Evolutionary conservation across 53 echinoderm and acorn worm species (phyloP).

Genomic region (Stichopus horrens): DNA sequence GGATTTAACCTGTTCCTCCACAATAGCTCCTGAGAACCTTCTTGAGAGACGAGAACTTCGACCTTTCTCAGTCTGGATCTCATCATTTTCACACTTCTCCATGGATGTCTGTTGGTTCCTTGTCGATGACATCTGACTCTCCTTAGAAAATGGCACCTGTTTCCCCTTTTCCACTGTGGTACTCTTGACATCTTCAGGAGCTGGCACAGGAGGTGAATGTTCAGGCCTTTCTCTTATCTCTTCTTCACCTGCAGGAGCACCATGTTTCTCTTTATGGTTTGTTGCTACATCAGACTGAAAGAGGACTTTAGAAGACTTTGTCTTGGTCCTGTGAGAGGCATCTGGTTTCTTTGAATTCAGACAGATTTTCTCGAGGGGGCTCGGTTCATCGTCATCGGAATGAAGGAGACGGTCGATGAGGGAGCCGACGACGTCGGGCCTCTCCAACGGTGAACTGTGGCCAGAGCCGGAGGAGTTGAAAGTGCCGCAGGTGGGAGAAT

Average conservation of each 20-base stretch:
- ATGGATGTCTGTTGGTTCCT: too few relatives aligned
- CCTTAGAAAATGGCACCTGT: too few relatives aligned
- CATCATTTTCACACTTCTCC: too few relatives aligned
- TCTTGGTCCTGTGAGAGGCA: neutral
- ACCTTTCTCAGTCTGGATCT: neutral
- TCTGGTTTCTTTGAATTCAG: neutral
- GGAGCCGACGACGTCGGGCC: conserved; percentile 11
- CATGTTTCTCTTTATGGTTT: neutral
- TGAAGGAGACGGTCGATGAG: conserved; percentile 29
- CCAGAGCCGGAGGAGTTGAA: conserved; percentile 12
- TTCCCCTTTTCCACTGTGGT: neutral
- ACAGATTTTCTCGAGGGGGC: conserved; percentile 24
- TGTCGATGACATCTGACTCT: too few relatives aligned
- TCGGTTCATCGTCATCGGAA: conserved; percentile 29
- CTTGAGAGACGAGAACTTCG: neutral
- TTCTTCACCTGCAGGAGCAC: too few relatives aligned
- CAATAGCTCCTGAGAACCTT: neutral
- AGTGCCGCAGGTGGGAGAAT: conserved; percentile 50
- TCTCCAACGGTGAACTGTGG: conserved; percentile 25
- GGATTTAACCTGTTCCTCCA: neutral
- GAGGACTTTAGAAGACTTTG: conserved; percentile 11
- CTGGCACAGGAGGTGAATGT: neutral
- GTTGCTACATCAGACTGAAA: neutral
- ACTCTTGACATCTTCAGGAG: neutral
- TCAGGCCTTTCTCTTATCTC: neutral